Percentiles rank a stretch among this genome's conserved stretches.
phyloP scores from a whole-genome alignment of 2,113 vertebrate genomes.

The Antechinus flavipes region DNA sequence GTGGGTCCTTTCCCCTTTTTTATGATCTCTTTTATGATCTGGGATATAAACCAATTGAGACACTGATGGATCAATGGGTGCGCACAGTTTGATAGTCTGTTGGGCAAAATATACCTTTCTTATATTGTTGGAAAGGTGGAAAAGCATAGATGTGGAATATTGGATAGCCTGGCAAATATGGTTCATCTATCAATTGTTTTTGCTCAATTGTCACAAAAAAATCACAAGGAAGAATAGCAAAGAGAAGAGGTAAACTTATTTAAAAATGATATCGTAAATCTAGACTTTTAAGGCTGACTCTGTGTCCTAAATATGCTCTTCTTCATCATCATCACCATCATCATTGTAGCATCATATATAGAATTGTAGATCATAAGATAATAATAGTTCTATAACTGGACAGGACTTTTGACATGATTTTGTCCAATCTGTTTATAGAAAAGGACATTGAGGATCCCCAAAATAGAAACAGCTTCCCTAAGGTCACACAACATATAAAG shows the following conservation, averaged over 20 bases:
- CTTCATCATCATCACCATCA: not conserved
- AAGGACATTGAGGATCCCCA: not conserved
- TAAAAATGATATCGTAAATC: not conserved
- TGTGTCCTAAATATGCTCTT: not conserved
- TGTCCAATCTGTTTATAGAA: not conserved
- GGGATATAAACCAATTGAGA: too few relatives aligned
- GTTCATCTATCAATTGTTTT: not conserved
- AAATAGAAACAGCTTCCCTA: not conserved
- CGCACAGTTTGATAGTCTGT: too few relatives aligned
- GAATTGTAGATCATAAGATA: not conserved
- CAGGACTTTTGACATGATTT: not conserved
- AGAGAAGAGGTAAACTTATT: not conserved
- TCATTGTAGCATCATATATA: not conserved
- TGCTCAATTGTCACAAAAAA: not conserved
- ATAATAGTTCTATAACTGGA: not conserved
- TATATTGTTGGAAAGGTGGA: too few relatives aligned
- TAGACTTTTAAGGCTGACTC: not conserved
- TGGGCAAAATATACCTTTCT: too few relatives aligned
- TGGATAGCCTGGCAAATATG: not conserved
- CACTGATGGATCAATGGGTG: too few relatives aligned
- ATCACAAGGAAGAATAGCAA: not conserved
- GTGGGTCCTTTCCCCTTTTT: too few relatives aligned
- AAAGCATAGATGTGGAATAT: too few relatives aligned
- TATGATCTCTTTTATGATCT: too few relatives aligned
- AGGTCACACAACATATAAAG: not conserved